phyloP scores from a whole-genome alignment of 2,888 invertebrate species.

The Pollenia amentaria region DNA sequence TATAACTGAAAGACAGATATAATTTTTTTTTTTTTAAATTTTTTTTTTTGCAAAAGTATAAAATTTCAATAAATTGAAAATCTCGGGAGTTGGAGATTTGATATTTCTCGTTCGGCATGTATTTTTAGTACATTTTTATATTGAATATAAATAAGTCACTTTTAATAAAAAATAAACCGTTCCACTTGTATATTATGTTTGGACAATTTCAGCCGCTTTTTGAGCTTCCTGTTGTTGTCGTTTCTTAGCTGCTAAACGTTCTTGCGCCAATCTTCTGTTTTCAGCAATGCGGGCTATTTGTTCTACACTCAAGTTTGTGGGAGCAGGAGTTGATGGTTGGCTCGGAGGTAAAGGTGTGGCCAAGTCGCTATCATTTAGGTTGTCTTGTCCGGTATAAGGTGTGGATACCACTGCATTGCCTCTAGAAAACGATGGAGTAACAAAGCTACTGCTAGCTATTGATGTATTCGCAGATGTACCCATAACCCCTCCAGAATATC shows the following conservation, averaged over 20 bases:
- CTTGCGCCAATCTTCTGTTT: slow-evolving; percentile 88
- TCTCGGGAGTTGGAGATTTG: too few relatives aligned
- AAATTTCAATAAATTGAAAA: too few relatives aligned
- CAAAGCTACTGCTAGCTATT: slow-evolving; percentile 75
- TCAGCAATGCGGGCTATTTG: slow-evolving; percentile 89
- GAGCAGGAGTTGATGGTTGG: slow-evolving; percentile 77
- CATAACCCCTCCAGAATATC: slow-evolving; percentile 53
- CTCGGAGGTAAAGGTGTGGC: slow-evolving; percentile 80
- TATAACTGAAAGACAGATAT: too few relatives aligned
- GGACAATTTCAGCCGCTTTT: not conserved
- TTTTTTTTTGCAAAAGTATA: too few relatives aligned
- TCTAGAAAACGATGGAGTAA: slow-evolving; percentile 80
- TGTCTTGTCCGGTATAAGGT: slow-evolving; percentile 76
- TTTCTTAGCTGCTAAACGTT: slow-evolving; percentile 86
- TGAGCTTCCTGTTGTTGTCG: slow-evolving; percentile 59
- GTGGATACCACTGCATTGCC: slow-evolving; percentile 80
- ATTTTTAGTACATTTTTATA: not conserved
- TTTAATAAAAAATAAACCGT: not conserved
- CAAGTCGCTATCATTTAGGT: slow-evolving; percentile 78
- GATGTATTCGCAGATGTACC: slow-evolving; percentile 57
- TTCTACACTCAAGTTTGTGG: slow-evolving; percentile 86
- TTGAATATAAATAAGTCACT: not conserved
- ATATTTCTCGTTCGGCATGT: too few relatives aligned
- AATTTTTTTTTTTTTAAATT: too few relatives aligned
- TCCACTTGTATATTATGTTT: not conserved